phyloP scores from a whole-genome alignment of 2,113 vertebrate genomes.

The Neotragus moschatus region DNA sequence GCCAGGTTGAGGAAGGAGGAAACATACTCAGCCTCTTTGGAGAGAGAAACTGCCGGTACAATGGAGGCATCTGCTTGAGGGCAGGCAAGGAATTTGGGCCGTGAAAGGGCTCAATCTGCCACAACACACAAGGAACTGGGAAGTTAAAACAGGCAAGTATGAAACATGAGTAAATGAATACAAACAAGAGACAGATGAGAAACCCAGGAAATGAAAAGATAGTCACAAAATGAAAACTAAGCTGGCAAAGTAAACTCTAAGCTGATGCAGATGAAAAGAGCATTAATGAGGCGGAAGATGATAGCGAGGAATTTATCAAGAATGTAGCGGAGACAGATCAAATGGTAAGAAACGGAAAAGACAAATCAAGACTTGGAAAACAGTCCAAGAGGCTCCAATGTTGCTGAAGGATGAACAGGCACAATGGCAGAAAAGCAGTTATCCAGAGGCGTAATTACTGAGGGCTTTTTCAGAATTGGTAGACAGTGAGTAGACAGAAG shows the following conservation, averaged over 20 bases:
- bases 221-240: not conserved
- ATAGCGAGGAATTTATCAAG: not conserved
- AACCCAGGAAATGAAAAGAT: not conserved
- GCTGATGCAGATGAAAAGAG: not conserved
- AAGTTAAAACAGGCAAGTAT: not conserved
- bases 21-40: not conserved
- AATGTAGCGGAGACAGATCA: not conserved
- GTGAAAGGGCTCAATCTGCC: fast-evolving
- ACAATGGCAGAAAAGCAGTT: not conserved
- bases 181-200: not conserved
- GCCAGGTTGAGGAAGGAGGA: not conserved
- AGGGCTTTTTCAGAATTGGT: not conserved
- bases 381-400: not conserved
- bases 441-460: not conserved
- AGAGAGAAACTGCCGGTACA: not conserved
- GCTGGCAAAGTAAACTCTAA: not conserved
- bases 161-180: not conserved
- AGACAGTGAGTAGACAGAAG: not conserved
- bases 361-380: not conserved
- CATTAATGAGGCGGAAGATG: not conserved
- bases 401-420: not conserved
- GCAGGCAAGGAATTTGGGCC: not conserved
- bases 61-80: not conserved
- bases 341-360: not conserved
- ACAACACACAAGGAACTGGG: not conserved